Percentiles rank a stretch among this genome's conserved stretches.
Conservation (phyloP, 2,113 vertebrate species). For the Peucedramus taeniatus region DNA sequence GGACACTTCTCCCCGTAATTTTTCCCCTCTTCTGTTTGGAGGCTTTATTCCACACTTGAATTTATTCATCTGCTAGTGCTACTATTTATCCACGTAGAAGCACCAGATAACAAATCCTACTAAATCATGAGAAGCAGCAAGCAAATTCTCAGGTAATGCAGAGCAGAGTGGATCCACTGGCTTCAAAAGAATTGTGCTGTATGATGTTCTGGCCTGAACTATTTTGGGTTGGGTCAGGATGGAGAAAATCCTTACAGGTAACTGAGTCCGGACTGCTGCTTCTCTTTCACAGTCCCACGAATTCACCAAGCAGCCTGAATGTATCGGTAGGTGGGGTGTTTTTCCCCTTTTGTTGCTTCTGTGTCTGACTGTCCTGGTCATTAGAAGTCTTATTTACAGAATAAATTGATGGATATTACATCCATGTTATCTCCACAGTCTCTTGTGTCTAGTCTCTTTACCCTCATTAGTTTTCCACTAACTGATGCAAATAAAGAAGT, state of each 20-base stretch:
- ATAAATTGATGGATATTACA: neutral
- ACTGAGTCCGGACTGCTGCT: accelerated
- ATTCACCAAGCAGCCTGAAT: neutral
- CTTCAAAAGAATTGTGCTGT: neutral
- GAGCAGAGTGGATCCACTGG: neutral
- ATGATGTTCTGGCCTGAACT: neutral
- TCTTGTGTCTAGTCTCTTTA: neutral
- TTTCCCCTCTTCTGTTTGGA: neutral
- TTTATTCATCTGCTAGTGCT: neutral
- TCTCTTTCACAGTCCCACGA: neutral
- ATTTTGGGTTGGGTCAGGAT: neutral
- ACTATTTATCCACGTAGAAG: neutral
- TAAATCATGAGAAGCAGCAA: neutral
- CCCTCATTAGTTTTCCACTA: neutral
- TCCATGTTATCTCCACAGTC: neutral
- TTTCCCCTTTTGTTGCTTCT: neutral
- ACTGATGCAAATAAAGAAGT: neutral
- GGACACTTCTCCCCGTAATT: neutral
- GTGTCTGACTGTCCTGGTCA: neutral
- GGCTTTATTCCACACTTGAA: neutral
- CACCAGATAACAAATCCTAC: neutral
- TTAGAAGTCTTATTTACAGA: neutral
- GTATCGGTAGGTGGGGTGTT: neutral
- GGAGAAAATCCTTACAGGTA: neutral
- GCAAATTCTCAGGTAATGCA: neutral